Evolutionary conservation across 2,113 vertebrate species (phyloP).

Genomic region (Odontesthes bonariensis): DNA sequence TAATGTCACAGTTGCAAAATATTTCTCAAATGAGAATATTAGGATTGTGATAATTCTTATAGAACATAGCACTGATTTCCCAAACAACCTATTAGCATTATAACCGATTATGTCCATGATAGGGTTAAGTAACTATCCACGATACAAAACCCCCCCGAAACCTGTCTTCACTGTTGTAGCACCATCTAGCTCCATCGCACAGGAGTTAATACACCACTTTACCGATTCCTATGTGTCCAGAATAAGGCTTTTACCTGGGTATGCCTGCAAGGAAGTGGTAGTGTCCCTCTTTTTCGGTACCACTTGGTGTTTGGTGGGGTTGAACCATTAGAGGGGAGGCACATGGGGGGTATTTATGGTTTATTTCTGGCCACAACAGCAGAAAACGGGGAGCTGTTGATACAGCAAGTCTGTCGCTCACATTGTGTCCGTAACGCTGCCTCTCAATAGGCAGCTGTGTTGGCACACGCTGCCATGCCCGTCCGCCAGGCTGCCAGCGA

Average conservation of each 20-base stretch:
- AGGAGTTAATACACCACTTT: not conserved
- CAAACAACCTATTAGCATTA: not conserved
- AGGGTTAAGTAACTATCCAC: not conserved
- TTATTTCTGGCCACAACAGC: slow-evolving; percentile 87
- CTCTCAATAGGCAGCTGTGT: slow-evolving; percentile 86
- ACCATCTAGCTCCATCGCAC: slow-evolving; percentile 34
- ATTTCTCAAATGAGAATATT: not conserved
- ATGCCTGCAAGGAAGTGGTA: slow-evolving; percentile 64
- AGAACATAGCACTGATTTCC: not conserved
- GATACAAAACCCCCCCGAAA: slow-evolving; percentile 38
- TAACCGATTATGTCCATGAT: not conserved
- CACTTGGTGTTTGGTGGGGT: slow-evolving; percentile 72
- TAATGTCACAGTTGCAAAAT: not conserved
- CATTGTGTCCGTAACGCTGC: slow-evolving; percentile 85
- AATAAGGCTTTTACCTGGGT: slow-evolving; percentile 69
- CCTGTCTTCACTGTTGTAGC: slow-evolving; percentile 17
- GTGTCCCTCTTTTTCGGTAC: slow-evolving; percentile 61
- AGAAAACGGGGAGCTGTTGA: slow-evolving; percentile 88
- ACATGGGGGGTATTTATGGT: slow-evolving; percentile 88
- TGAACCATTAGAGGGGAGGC: slow-evolving; percentile 68
- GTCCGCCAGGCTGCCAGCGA: slow-evolving; percentile 63
- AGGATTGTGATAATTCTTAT: too few relatives aligned
- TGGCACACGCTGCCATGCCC: slow-evolving; percentile 76
- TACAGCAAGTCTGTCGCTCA: slow-evolving; percentile 88
- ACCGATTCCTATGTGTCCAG: slow-evolving; percentile 16